Percentiles rank a stretch among this genome's conserved stretches.
Conservation (phyloP, 2,113 vertebrate genomes). For the Phaetusa simplex region DNA sequence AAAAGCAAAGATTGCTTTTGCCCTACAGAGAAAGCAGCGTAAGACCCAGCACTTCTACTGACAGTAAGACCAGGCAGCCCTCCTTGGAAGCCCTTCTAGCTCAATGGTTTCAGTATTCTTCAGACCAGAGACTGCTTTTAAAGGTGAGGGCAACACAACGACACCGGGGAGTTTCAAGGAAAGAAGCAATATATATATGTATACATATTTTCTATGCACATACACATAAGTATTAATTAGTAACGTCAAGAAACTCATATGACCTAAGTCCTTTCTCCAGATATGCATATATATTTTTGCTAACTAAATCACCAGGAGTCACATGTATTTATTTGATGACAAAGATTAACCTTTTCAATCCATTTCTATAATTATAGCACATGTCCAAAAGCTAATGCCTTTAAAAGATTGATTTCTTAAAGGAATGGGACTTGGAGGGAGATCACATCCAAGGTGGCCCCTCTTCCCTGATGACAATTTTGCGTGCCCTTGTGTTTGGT, state of each 20-base stretch:
- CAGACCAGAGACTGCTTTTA: neutral
- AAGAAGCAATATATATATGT: neutral
- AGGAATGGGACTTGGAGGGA: neutral
- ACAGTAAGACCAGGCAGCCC: neutral
- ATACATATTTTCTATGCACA: neutral
- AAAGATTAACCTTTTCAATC: neutral
- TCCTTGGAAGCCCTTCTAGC: neutral
- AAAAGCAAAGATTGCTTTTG: neutral
- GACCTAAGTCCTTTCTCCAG: neutral
- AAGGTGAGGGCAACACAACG: neutral
- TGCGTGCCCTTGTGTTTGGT: neutral
- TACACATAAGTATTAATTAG: neutral
- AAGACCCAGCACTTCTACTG: neutral
- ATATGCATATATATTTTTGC: fast-evolving
- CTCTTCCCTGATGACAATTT: neutral
- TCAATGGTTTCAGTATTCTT: neutral
- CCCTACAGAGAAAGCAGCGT: neutral
- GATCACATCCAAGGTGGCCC: neutral
- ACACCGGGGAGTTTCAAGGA: neutral
- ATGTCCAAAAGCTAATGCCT: neutral
- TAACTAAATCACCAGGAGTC: neutral
- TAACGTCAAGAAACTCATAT: neutral
- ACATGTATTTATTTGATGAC: neutral
- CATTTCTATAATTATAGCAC: neutral
- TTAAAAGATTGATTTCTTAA: neutral